These are phyloP conservation scores for Dreissena rostriformis DNA, from an alignment of 1,140 invertebrate species.

Conservation along the genomic window DNA sequence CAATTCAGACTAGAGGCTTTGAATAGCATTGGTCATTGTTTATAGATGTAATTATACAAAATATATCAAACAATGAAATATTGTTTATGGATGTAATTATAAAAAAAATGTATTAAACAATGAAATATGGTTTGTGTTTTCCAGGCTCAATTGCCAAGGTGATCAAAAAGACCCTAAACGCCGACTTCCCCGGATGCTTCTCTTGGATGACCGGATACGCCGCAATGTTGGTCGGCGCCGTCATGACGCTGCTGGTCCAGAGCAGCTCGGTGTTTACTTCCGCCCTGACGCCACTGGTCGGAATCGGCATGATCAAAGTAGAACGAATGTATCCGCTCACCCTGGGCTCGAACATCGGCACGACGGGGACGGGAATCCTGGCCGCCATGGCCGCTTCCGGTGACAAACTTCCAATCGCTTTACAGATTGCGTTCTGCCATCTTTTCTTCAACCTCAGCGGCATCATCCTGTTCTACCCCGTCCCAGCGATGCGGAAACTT, in stretches of 20 bases:
- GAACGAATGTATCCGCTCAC: constrained; percentile 86
- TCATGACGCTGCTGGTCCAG: constrained; percentile 85
- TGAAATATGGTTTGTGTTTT: too few relatives aligned
- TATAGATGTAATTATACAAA: too few relatives aligned
- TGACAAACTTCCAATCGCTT: constrained; percentile 64
- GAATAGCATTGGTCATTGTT: too few relatives aligned
- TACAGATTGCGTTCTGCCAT: constrained; percentile 84
- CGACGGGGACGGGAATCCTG: constrained; percentile 84
- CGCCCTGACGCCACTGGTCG: constrained; percentile 85
- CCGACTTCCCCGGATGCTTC: constrained; percentile 82
- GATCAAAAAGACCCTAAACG: constrained; percentile 83
- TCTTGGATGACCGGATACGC: constrained; percentile 83
- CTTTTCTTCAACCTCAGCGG: constrained; percentile 72
- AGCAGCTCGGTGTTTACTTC: constrained; percentile 86
- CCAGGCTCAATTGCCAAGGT: constrained; percentile 81
- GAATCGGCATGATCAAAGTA: constrained; percentile 84
- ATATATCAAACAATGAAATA: too few relatives aligned
- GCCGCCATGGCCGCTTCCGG: constrained; percentile 76
- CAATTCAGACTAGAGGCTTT: too few relatives aligned
- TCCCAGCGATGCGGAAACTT: constrained; percentile 82
- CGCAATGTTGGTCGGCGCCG: constrained; percentile 84
- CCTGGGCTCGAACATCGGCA: constrained; percentile 86
- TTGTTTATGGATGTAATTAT: too few relatives aligned
- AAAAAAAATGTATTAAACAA: too few relatives aligned
- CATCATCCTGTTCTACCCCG: constrained; percentile 84